Conservation (phyloP, 2,797 vertebrate genomes). For the Tolypeutes matacus region DNA sequence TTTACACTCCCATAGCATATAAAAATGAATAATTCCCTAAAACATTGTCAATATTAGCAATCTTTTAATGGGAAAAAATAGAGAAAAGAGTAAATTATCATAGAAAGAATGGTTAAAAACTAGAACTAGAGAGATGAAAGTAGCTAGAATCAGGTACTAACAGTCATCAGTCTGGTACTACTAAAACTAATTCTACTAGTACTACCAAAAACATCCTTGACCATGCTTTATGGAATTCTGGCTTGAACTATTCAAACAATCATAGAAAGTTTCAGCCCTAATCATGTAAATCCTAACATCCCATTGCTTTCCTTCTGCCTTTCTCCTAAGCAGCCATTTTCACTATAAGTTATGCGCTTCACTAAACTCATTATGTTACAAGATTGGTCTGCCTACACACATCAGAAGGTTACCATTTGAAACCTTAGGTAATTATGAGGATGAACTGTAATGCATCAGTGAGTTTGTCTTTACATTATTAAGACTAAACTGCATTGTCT, state of each 20-base stretch:
- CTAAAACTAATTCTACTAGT: too few relatives aligned
- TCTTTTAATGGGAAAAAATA: not conserved
- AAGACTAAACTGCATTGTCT: conserved; percentile 54
- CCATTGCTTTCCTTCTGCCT: not conserved
- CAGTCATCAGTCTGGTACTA: too few relatives aligned
- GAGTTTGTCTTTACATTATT: conserved; percentile 76
- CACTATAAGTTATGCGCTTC: conserved; percentile 23
- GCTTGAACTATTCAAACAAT: conserved; percentile 15
- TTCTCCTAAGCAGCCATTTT: not conserved
- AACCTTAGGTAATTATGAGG: conserved; percentile 75
- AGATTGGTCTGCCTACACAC: not conserved
- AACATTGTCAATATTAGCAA: not conserved
- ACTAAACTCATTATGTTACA: not conserved
- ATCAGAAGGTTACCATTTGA: conserved; percentile 76
- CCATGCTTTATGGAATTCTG: conserved; percentile 15
- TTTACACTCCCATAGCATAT: not conserved
- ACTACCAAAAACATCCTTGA: not conserved
- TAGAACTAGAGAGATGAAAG: conserved; percentile 5
- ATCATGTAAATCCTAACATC: not conserved
- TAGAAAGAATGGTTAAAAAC: conserved; percentile 3
- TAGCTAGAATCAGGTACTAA: not conserved
- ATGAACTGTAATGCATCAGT: conserved; percentile 71
- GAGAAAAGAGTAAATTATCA: not conserved
- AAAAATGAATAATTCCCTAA: not conserved
- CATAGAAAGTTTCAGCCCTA: not conserved